phyloP scores from a whole-genome alignment of 1,140 invertebrate species.

The Drosophila chauvacae region DNA sequence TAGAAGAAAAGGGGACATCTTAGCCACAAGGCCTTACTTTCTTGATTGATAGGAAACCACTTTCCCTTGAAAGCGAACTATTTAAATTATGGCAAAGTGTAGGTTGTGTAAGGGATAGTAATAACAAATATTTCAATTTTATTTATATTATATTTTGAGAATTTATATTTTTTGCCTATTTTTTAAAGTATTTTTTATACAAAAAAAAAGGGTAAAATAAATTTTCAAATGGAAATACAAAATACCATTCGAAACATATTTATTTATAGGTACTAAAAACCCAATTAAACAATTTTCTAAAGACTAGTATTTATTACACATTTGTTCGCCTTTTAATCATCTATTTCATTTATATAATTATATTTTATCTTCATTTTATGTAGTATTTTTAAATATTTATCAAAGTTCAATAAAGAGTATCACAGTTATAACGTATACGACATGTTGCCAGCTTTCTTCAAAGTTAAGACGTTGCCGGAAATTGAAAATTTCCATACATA shows the following conservation, averaged over 20 bases:
- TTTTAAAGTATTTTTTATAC: too few relatives aligned
- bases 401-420: neutral
- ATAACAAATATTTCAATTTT: neutral
- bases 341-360: neutral
- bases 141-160: neutral
- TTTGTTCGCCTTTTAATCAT: neutral
- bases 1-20: neutral
- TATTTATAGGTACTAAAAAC: neutral
- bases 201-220: too few relatives aligned
- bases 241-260: too few relatives aligned
- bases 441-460: neutral
- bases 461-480: constrained; percentile 18
- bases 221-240: too few relatives aligned
- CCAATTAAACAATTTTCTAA: neutral
- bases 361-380: neutral
- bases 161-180: too few relatives aligned
- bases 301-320: neutral
- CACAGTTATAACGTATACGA: neutral
- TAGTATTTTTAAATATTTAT: neutral
- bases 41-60: neutral
- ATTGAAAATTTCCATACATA: constrained; percentile 18
- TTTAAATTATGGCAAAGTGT: neutral
- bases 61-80: too few relatives aligned
- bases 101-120: neutral
- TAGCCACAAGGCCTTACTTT: neutral